Percentiles rank a stretch among this genome's conserved stretches.
phyloP scores from a whole-genome alignment of 2,888 invertebrate species.

The Gandaritis pyraliata region DNA sequence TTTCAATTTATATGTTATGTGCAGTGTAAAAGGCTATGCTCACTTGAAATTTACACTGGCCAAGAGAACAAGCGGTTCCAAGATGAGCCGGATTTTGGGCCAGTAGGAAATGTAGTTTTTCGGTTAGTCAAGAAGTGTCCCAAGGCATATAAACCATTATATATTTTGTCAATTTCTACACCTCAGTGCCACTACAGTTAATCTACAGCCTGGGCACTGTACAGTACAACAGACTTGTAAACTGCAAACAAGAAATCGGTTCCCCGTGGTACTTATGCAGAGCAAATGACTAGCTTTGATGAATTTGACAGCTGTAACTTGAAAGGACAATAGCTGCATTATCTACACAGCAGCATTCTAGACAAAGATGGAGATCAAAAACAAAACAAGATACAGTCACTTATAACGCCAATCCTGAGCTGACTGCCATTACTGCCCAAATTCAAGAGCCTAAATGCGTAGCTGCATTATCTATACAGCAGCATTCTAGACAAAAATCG shows the following conservation, averaged over 20 bases:
- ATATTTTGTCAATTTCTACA: too few species aligned
- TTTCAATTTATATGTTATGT: slow-evolving; percentile 42
- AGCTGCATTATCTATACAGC: too few species aligned
- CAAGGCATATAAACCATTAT: too few species aligned
- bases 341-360: too few species aligned
- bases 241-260: neutral
- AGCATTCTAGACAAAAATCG: too few species aligned
- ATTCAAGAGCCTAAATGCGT: too few species aligned
- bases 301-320: neutral
- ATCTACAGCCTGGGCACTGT: neutral
- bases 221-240: neutral
- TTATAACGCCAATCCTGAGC: too few species aligned
- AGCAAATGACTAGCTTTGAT: neutral
- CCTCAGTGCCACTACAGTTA: neutral
- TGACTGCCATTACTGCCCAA: too few species aligned
- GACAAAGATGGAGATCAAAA: too few species aligned
- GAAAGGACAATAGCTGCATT: neutral
- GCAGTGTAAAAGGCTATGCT: slow-evolving; percentile 44
- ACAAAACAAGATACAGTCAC: too few species aligned
- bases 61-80: slow-evolving; percentile 43
- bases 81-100: slow-evolving; percentile 52
- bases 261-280: neutral
- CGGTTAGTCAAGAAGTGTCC: too few species aligned
- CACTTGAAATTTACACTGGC: slow-evolving; percentile 46
- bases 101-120: slow-evolving; percentile 47